These are phyloP conservation scores for Protonemura montana DNA, from an alignment of 2,888 invertebrate species.

Conservation along the genomic window DNA sequence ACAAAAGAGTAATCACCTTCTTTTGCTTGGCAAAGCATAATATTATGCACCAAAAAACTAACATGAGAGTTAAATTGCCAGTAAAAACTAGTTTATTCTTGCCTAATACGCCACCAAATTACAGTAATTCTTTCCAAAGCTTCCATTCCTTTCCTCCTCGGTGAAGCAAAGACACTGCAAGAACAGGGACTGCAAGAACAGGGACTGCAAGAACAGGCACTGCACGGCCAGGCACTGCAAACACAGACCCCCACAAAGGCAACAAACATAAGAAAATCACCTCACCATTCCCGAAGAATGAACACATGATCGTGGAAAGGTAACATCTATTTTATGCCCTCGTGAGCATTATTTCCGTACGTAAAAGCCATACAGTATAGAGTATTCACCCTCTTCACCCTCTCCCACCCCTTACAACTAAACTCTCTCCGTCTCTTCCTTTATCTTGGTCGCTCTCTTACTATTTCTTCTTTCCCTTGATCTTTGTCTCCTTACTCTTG, in stretches of 20 bases:
- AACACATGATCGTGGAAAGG: conserved; percentile 24
- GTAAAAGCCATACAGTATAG: conserved; percentile 20
- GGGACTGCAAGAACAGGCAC: no score
- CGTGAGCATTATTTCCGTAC: conserved; percentile 36
- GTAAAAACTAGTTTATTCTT: conserved; percentile 44
- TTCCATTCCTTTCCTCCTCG: conserved; percentile 19
- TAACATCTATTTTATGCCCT: conserved; percentile 26
- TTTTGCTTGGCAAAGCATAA: no score
- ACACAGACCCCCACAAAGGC: background rate
- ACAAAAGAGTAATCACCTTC: no score
- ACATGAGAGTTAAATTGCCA: conserved; percentile 47
- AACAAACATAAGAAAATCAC: conserved; percentile 13
- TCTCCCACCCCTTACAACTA: background rate
- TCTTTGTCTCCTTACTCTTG: background rate
- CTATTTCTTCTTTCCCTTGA: conserved; percentile 9
- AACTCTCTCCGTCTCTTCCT: background rate
- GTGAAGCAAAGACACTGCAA: no score
- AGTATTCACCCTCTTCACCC: background rate
- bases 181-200: no score
- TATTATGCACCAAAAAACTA: conserved; percentile 28
- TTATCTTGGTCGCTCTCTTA: background rate
- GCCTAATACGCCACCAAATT: conserved; percentile 45
- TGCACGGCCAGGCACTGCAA: background rate
- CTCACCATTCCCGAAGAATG: background rate
- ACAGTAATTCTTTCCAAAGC: conserved; percentile 40